Evolutionary conservation across 23 tunicate genomes (phyloP), one percentile per base, ranked within the genome.

Genomic region (Pegea sp.): DNA sequence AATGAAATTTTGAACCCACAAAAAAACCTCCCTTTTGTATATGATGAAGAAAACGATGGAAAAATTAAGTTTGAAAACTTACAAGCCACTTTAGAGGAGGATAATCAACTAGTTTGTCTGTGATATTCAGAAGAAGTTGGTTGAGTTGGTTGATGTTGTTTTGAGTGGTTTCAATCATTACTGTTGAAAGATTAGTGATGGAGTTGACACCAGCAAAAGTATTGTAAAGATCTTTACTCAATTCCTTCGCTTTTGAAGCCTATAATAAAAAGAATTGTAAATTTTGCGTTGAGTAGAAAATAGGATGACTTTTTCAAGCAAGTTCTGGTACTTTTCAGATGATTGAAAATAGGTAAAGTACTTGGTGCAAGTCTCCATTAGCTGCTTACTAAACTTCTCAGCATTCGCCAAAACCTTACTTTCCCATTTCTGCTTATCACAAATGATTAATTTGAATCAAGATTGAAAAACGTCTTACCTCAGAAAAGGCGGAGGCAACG

Each of bases 51-150:
- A n/a, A n/a, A n/a, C n/a, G n/a, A n/a, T n/a, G n/a, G n/a, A n/a
- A n/a, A n/a, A n/a, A n/a, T n/a, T n/a, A n/a, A n/a, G n/a, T n/a
- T n/a, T n/a, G n/a, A n/a, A 22, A n/a, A 53, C 69, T 55, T 76
- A 76, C 87, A 69, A 76, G 57, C 87, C 87, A 76, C 3, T 34
- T 29, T 24, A 76, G 44, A 4, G 74, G 69, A 32, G 74, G 62
- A 25, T 67, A 64, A 7, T 76, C 69, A 0, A 49, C 49, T 2
- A 58, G 30, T 7, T 48, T 30, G 8, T 58, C 73, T 3, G 55
- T 26, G 7, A 76, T 44, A 18, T 23, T 48, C 19, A 76, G 19
- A 5, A 76, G 49, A 33, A 69, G 31, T 5, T 62, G 64, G 29
- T 68, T 56, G 33, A 67, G 60, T 28, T 69, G 22, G 42, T 67